Base-by-base conservation (phyloP, 2,113 vertebrate genomes). In the Lichenostomus cassidix region DNA sequence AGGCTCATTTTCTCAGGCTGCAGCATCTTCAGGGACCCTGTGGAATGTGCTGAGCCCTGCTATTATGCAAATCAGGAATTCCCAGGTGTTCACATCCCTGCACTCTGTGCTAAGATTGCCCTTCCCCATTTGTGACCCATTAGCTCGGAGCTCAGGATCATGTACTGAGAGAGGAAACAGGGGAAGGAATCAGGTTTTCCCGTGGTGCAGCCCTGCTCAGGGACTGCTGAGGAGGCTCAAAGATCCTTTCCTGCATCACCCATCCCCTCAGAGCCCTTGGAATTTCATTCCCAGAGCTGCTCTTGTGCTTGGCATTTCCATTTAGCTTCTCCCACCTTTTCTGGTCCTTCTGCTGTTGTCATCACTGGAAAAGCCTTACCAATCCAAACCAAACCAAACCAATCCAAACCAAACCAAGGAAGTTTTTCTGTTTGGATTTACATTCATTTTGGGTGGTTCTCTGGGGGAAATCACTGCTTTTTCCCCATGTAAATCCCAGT, bases 1-100 rank as follows among this genome's bases (percentile, higher is more conserved):
- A 70, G 74, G 28, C 81, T 92, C 95, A 89, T 92, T 91, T 87
- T 25, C 87, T 81, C 44, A 7, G 90, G 85, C 77, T 76, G 88
- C 79, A 87, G 78, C 16, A 15, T 74, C 95, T 78, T 90, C 55
- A 76, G 89, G 85, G 91, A 95, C 89, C 83, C 84, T 83, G 56
- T 24, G 79, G 3, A 27, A 91, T 88, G 94, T 56, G 87, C 83
- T 15, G 46, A 89, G 76, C 80, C 70, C 73, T 33, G 76, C 78
- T 50, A 70, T 84, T 92, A 93, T 93, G 86, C 76, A 83, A 76
- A 94, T 75, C 44, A 29, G 7, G 5, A 52, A 86, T 65, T 74
- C 83, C 90, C 86, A 77, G 92, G 89, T 29, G 88, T 3, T 35
- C 56, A n/a, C 71, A 91, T 25, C 83, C 15, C 8, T 27, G 60